A percentile compares a stretch with the other conserved stretches of the same genome.
These are phyloP conservation scores for Cheilosia vulpina DNA, from an alignment of 2,888 invertebrate genomes.

Conservation along the genomic window DNA sequence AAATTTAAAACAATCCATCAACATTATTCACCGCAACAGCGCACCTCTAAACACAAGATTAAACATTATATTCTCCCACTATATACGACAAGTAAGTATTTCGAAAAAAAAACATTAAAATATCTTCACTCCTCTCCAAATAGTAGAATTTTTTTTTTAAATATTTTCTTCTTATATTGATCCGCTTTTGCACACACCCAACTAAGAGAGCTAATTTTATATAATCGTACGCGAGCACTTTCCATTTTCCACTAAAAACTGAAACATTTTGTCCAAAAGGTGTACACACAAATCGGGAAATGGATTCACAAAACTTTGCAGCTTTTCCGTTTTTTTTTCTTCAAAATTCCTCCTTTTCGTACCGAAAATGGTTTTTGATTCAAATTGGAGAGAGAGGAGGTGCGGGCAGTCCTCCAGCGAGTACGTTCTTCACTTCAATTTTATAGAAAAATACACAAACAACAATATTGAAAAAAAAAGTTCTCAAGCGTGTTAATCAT, in stretches of 20 bases:
- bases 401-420: constrained; percentile 50
- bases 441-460: constrained; percentile 27
- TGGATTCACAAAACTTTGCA: constrained; percentile 23
- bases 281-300: not conserved
- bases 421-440: constrained; percentile 29
- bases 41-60: constrained; percentile 65
- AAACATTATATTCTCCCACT: constrained; percentile 54
- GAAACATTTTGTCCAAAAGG: constrained; percentile 40
- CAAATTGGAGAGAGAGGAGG: not conserved
- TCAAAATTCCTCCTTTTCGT: constrained; percentile 8
- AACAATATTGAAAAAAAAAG: constrained; percentile 39
- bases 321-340: not conserved
- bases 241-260: constrained; percentile 63
- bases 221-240: constrained; percentile 71
- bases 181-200: constrained; percentile 69
- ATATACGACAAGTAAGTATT: constrained; percentile 15
- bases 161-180: constrained; percentile 59
- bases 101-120: constrained; percentile 53
- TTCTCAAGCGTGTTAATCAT: constrained; percentile 63
- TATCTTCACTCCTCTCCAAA: constrained; percentile 72
- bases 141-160: constrained; percentile 61
- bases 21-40: constrained; percentile 69
- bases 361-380: constrained; percentile 35
- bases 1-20: constrained; percentile 74
- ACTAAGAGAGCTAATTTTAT: constrained; percentile 71